Evolutionary conservation across 2,888 invertebrate species (phyloP).

Genomic region (Sinohyriopsis cumingii): DNA sequence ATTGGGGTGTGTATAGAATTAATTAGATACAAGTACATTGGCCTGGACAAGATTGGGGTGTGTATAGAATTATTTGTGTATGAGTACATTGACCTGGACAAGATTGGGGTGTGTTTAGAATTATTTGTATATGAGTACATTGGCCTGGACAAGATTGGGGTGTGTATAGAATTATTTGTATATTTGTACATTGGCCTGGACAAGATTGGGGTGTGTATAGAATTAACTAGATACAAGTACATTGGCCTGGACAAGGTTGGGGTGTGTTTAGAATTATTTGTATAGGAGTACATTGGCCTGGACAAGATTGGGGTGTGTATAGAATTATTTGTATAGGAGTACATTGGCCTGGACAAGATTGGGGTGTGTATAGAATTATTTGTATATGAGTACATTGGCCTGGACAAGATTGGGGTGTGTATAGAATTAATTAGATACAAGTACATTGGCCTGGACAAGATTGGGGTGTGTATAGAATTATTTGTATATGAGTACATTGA

Average conservation of each 20-base stretch:
- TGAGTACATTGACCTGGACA: slow-evolving; percentile 70
- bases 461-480: slow-evolving; percentile 48
- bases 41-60: slow-evolving; percentile 61
- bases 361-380: slow-evolving; percentile 41
- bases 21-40: slow-evolving; percentile 67
- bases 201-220: slow-evolving; percentile 51
- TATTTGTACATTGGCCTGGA: slow-evolving; percentile 67
- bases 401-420: slow-evolving; percentile 56
- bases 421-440: slow-evolving; percentile 36
- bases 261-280: slow-evolving; percentile 35
- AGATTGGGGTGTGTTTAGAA: slow-evolving; percentile 51
- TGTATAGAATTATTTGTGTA: slow-evolving; percentile 34
- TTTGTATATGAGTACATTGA: slow-evolving; percentile 71
- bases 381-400: slow-evolving; percentile 71
- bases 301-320: slow-evolving; percentile 52
- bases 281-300: slow-evolving; percentile 71
- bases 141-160: slow-evolving; percentile 63
- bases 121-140: slow-evolving; percentile 67
- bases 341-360: slow-evolving; percentile 66
- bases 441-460: slow-evolving; percentile 66
- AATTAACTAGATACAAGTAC: slow-evolving; percentile 53
- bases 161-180: slow-evolving; percentile 25
- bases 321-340: slow-evolving; percentile 59
- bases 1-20: slow-evolving; percentile 49
- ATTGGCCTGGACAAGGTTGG: slow-evolving; percentile 65